phyloP scores from a whole-genome alignment of 2,888 invertebrate species.

The Linnaemya vulpina region DNA sequence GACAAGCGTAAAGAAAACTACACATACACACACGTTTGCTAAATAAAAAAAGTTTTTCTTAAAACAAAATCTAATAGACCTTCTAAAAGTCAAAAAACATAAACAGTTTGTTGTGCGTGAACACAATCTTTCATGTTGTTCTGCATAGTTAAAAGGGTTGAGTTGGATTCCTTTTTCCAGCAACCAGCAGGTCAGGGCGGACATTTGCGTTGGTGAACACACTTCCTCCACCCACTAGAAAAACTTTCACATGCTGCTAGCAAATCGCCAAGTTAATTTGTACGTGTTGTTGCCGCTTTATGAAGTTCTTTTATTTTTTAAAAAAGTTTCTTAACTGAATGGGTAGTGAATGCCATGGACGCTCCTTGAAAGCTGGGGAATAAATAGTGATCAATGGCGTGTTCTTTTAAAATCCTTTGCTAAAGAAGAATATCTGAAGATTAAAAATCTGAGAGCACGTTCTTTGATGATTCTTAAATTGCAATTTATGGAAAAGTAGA shows the following conservation, averaged over 20 bases:
- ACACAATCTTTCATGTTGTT: not conserved
- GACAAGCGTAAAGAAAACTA: constrained; percentile 66
- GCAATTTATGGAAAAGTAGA: too few species aligned
- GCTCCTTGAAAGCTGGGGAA: not conserved
- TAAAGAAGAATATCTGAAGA: too few species aligned
- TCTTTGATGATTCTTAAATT: not conserved
- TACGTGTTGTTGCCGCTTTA: constrained; percentile 2
- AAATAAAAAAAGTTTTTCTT: constrained; percentile 9
- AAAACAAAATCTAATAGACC: constrained; percentile 65
- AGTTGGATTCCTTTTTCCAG: not conserved
- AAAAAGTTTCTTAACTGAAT: not conserved
- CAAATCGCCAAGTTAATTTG: constrained; percentile 71
- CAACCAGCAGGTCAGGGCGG: constrained; percentile 14
- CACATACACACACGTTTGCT: constrained; percentile 12
- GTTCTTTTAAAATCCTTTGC: too few species aligned
- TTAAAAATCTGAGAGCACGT: too few species aligned
- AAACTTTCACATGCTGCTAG: constrained; percentile 13
- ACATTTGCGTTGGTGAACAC: constrained; percentile 32
- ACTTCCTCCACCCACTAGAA: constrained; percentile 15
- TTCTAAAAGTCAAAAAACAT: constrained; percentile 62
- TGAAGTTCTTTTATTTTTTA: not conserved
- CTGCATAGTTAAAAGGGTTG: constrained; percentile 44
- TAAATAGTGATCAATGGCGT: not conserved
- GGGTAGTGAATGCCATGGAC: not conserved
- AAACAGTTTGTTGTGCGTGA: constrained; percentile 30